Base-by-base conservation (phyloP, 2,797 vertebrate species). In the Liparis tanakae region DNA sequence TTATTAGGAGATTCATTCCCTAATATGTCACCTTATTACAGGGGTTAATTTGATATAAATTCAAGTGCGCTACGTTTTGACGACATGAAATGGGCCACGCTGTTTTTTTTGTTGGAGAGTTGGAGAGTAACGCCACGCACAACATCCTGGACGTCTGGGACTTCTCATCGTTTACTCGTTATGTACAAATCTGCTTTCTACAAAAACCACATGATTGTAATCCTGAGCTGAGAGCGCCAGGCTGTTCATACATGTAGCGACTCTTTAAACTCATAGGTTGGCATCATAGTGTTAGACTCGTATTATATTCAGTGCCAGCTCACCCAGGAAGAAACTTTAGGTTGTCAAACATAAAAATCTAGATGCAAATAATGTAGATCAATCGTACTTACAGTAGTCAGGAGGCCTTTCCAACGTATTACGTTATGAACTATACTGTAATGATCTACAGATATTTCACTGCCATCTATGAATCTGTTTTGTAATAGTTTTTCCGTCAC, bases 171-270 rank as follows among this genome's bases (percentile, higher is more conserved):
- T 81, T 81, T 72, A 70, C 67, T 68, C 18, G 33, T 63, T 37
- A 37, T 79, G 63, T 82, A 68, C 71, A 80, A 61, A 82, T 80
- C 59, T 70, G 84, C 76, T 85, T 86, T 85, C 70, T 74, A 84
- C 73, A 67, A 64, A 55, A 74, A 63, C 68, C 68, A 60, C 39
- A 71, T 57, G 82, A 87, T 86, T 88, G 74, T 87, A 74, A 74
- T 44, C 58, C 69, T 79, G 39, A 75, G 54, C 70, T 63, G 65
- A 46, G 59, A 74, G 67, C 20, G n/a, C 70, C 79, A 78, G 62
- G 70, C 67, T 84, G 37, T 67, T 57, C 55, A 56, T 72, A 76
- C 65, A 66, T 51, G 70, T 22, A 36, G 73, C 73, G 63, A 72
- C 61, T 70, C 17, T 50, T 75, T 78, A 17, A 17, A 43, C 30